Percentiles rank a stretch among this genome's conserved stretches.
Evolutionary conservation across 2,888 invertebrate genomes (phyloP).

Genomic region (Rhorus exstirpatorius): DNA sequence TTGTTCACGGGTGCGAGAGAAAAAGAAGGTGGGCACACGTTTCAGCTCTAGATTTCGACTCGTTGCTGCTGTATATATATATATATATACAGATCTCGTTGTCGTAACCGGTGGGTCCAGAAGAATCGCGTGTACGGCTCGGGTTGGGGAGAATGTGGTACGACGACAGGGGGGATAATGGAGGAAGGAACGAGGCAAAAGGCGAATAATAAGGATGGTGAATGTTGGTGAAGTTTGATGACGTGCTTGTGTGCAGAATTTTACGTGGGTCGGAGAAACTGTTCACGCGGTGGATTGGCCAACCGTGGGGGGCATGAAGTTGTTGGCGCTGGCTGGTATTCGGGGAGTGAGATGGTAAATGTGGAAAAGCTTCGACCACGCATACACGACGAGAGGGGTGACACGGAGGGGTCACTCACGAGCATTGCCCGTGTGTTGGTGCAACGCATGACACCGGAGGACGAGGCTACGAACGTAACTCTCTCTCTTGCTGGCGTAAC

Average conservation of each 20-base stretch:
- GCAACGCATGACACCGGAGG: slow-evolving; percentile 33
- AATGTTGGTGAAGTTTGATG: slow-evolving; percentile 31
- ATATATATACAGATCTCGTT: slow-evolving; percentile 12
- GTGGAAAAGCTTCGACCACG: slow-evolving; percentile 25
- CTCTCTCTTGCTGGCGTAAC: slow-evolving; percentile 67
- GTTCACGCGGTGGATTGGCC: slow-evolving; percentile 20
- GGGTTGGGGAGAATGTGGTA: slow-evolving; percentile 10
- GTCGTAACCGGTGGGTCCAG: slow-evolving; percentile 38
- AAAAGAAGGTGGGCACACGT: slow-evolving; percentile 29
- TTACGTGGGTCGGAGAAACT: slow-evolving; percentile 36
- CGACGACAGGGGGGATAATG: no score
- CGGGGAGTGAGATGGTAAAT: neutral
- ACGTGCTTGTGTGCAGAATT: slow-evolving; percentile 42
- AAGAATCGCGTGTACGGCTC: slow-evolving; percentile 49
- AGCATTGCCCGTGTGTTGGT: slow-evolving; percentile 22
- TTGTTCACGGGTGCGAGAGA: slow-evolving; percentile 62
- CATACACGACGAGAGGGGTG: no score
- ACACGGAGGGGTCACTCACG: neutral
- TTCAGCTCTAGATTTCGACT: slow-evolving; percentile 49
- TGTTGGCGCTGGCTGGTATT: slow-evolving; percentile 37
- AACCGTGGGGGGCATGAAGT: slow-evolving; percentile 41
- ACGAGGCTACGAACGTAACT: slow-evolving; percentile 22
- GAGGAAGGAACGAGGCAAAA: slow-evolving; percentile 22
- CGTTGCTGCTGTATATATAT: slow-evolving; percentile 13
- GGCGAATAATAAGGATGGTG: slow-evolving; percentile 24